Percentiles rank a stretch among this genome's conserved stretches.
Conservation (phyloP, 2,797 vertebrate species). For the Hafferia zeledoni region DNA sequence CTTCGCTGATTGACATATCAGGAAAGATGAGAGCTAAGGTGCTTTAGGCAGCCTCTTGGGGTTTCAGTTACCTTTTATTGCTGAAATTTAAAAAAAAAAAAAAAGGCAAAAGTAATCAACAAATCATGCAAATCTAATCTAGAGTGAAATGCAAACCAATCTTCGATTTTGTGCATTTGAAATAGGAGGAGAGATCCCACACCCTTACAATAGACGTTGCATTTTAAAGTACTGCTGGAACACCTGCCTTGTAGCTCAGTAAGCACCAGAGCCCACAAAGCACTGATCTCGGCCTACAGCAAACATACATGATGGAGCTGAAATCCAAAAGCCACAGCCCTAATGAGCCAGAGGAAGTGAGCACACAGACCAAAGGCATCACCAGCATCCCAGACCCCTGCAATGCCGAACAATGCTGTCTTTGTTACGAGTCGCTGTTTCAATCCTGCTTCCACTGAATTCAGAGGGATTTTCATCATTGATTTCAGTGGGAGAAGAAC, state of each 20-base stretch:
- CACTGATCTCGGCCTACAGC: neutral
- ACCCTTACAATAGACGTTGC: neutral
- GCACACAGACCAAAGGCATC: conserved; percentile 20
- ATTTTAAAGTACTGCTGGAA: neutral
- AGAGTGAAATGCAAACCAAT: neutral
- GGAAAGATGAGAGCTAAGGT: neutral
- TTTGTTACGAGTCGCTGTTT: neutral
- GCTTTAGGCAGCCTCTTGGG: neutral
- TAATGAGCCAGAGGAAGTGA: conserved; percentile 39
- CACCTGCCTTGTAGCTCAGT: neutral
- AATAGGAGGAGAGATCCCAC: neutral
- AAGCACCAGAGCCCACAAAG: neutral
- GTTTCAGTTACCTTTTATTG: neutral
- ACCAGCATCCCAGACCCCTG: conserved; percentile 22
- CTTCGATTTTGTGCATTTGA: neutral
- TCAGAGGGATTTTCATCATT: neutral
- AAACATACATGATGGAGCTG: neutral
- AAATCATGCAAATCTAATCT: neutral
- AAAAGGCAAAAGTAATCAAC: neutral
- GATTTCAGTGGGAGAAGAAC: neutral
- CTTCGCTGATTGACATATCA: neutral
- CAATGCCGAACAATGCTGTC: neutral
- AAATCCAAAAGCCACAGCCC: conserved; percentile 16
- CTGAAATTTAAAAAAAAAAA: neutral
- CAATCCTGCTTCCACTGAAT: conserved; percentile 8